These are phyloP conservation scores for Poecilobothrus nobilitatus DNA, from an alignment of 2,888 invertebrate species.

Conservation along the genomic window DNA sequence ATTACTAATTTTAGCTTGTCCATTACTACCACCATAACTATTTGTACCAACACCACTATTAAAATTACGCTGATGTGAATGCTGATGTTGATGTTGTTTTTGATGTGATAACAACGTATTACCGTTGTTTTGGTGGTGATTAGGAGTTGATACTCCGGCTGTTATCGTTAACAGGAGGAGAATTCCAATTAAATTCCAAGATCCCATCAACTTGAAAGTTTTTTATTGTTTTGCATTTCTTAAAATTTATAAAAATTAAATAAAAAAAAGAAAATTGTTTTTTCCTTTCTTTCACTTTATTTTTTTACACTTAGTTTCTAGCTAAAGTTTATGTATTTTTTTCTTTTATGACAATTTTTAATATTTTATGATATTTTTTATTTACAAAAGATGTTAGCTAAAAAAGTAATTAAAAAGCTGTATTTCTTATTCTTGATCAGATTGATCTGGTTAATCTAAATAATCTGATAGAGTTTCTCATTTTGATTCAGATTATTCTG, in stretches of 20 bases:
- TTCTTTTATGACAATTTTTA: no score
- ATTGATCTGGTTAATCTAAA: no score
- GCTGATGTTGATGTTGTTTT: slow-evolving; percentile 26
- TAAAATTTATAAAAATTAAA: slow-evolving; percentile 17
- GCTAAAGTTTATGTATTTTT: no score
- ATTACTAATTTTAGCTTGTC: slow-evolving; percentile 20
- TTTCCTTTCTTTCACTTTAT: neutral
- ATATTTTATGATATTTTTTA: no score
- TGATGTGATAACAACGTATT: slow-evolving; percentile 18
- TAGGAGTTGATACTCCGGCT: slow-evolving; percentile 43
- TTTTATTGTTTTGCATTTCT: slow-evolving; percentile 27
- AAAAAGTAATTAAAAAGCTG: no score
- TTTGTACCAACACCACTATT: neutral
- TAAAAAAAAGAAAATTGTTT: no score
- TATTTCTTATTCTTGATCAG: no score
- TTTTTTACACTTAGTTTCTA: no score
- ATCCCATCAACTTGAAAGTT: slow-evolving; percentile 44
- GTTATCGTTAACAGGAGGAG: slow-evolving; percentile 44
- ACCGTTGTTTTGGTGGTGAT: slow-evolving; percentile 25
- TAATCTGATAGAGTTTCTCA: no score
- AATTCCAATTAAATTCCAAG: slow-evolving; percentile 44
- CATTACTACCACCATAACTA: slow-evolving; percentile 22
- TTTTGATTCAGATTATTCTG: no score
- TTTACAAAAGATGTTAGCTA: no score
- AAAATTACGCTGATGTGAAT: slow-evolving; percentile 13